Evolutionary conservation across 2,888 invertebrate genomes (phyloP).

Genomic region (Hemistola chrysoprasaria): DNA sequence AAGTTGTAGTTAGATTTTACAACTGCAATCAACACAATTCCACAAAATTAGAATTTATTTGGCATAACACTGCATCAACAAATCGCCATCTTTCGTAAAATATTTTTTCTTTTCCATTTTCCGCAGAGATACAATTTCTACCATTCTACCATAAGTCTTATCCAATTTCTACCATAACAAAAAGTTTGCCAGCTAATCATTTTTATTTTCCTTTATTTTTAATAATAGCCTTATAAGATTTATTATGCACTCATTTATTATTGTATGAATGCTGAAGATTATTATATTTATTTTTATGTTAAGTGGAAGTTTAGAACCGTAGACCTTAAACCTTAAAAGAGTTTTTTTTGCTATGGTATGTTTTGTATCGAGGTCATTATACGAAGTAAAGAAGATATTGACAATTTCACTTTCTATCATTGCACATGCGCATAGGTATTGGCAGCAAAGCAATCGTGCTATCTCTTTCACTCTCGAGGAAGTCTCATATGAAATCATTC

Average conservation of each 20-base stretch:
- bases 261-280: too few species aligned
- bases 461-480: constrained; percentile 23
- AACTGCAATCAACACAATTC: background rate
- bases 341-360: too few species aligned
- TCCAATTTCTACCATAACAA: constrained; percentile 14
- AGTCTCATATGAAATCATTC: constrained; percentile 8
- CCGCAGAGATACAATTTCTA: constrained; percentile 6
- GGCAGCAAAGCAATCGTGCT: constrained; percentile 19
- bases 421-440: constrained; percentile 14
- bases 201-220: background rate
- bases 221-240: background rate
- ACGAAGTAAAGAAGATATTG: constrained; percentile 2
- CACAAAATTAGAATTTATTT: background rate
- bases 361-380: constrained; percentile 8
- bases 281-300: too few species aligned
- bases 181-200: constrained; percentile 12
- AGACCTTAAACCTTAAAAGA: too few species aligned
- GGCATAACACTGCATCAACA: background rate
- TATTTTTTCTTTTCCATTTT: background rate
- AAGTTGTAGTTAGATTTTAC: background rate
- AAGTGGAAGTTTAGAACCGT: too few species aligned
- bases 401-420: constrained; percentile 8
- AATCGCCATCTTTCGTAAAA: constrained; percentile 23
- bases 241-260: too few species aligned
- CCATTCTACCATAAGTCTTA: constrained; percentile 12